Base-by-base conservation (phyloP, 1,140 invertebrate species). In the Hyles vespertilio region DNA sequence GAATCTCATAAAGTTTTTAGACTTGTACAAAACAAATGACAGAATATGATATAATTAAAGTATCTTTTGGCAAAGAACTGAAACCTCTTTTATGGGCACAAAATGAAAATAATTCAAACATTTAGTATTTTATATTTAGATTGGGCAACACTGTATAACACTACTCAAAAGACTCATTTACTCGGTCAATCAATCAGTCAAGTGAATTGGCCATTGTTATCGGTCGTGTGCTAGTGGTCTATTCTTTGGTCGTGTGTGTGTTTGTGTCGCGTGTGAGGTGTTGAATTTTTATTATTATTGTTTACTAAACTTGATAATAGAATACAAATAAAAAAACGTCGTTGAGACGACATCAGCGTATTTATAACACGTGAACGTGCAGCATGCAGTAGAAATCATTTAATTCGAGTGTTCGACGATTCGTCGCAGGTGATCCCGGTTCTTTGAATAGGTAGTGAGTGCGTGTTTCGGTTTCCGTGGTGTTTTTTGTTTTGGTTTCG, bases 341-440 rank as follows among this genome's bases (percentile, higher is more conserved):
- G 2, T 40, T 54, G 40, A 11, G 8, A 22, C 22, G 8, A 54
- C 4, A 12, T 11, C 47, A 11, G n/a, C 36, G 40, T 44, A 43
- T n/a, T 12, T 43, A 52, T 52, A 34, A 32, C 6, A 53, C 3
- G 10, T n/a, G 22, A 22, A 12, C 36, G 1, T 54, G 8, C 52
- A 54, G 36, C 22, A 54, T 54, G 52, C 52, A 6, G 12, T 54
- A 44, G 9, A 43, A 40, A 12, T 11, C 2, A 55, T 51, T 54
- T 51, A 32, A 40, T 53, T 40, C 11, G 46, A 50, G 58, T 54
- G 50, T 36, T 36, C 8, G 11, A 46, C 45, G 32, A n/a, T 11
- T 40, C 51, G 36, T 61, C 55, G 58, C 54, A 55, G 47, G 46
- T 58, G 55, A 58, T 59, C 61, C 61, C 56, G 47, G 48, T 11